A percentile compares a stretch with the other conserved stretches of the same genome.
Conservation (phyloP, 2,113 vertebrate species). For the Gasterosteus nipponicus region DNA sequence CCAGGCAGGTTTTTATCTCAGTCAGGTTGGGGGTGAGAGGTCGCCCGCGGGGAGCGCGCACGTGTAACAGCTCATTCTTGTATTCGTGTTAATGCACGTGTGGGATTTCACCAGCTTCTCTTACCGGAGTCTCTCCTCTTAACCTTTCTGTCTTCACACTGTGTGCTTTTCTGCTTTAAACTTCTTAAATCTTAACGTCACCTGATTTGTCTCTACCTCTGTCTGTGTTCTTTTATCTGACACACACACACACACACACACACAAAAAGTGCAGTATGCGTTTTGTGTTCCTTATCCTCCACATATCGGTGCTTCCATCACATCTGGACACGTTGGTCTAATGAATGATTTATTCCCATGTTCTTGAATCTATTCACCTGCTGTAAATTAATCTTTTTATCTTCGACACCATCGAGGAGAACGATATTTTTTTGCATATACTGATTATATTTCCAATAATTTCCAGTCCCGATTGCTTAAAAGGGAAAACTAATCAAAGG, state of each 20-base stretch:
- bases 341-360: neutral
- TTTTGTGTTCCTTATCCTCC: neutral
- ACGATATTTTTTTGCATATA: neutral
- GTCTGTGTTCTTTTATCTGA: slow-evolving; percentile 11
- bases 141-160: neutral
- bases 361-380: neutral
- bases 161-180: slow-evolving; percentile 4
- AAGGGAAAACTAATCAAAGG: neutral
- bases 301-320: slow-evolving; percentile 9
- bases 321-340: slow-evolving; percentile 2
- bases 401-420: neutral
- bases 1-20: slow-evolving; percentile 42
- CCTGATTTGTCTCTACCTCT: neutral
- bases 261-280: neutral
- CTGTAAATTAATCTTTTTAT: neutral
- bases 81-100: too few species aligned
- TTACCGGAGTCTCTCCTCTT: slow-evolving; percentile 3
- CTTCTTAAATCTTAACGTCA: slow-evolving; percentile 3
- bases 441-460: neutral
- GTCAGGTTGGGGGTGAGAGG: slow-evolving; percentile 21
- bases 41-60: neutral
- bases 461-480: neutral
- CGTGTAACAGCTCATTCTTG: slow-evolving; percentile 28
- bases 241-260: slow-evolving; percentile 4
- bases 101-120: slow-evolving; percentile 20